Conservation (phyloP, 2,113 vertebrate genomes). For the Malaclemys terrapin region DNA sequence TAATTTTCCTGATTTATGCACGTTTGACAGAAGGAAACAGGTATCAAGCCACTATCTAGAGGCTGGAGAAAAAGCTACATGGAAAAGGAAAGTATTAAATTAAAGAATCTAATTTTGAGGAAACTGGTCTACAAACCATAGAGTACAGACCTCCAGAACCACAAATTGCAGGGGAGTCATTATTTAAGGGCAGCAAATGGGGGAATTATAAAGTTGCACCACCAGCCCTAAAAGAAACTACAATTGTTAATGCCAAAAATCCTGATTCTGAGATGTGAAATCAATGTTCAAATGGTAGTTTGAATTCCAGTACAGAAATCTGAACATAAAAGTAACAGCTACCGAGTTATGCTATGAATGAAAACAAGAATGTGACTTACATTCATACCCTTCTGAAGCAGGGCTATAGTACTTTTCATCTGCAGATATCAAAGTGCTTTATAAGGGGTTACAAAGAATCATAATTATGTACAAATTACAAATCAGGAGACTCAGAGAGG, state of each 20-base stretch:
- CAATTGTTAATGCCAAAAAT: not conserved
- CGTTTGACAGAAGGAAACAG: conserved; percentile 30
- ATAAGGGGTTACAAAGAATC: not conserved
- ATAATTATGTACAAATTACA: not conserved
- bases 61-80: not conserved
- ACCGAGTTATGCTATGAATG: not conserved
- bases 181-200: not conserved
- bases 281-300: not conserved
- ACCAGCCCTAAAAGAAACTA: not conserved
- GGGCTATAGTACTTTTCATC: fast-evolving
- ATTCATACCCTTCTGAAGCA: not conserved
- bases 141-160: not conserved
- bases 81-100: not conserved
- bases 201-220: not conserved
- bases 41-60: not conserved
- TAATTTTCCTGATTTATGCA: conserved; percentile 11
- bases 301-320: not conserved
- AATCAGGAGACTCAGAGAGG: not conserved
- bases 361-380: not conserved
- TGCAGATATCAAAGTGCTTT: not conserved
- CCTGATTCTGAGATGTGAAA: not conserved
- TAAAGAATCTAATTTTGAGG: not conserved
- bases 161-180: not conserved
- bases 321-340: not conserved
- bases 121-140: not conserved